Base-by-base conservation (phyloP, 2,888 invertebrate species). In the Pherbina coryleti region DNA sequence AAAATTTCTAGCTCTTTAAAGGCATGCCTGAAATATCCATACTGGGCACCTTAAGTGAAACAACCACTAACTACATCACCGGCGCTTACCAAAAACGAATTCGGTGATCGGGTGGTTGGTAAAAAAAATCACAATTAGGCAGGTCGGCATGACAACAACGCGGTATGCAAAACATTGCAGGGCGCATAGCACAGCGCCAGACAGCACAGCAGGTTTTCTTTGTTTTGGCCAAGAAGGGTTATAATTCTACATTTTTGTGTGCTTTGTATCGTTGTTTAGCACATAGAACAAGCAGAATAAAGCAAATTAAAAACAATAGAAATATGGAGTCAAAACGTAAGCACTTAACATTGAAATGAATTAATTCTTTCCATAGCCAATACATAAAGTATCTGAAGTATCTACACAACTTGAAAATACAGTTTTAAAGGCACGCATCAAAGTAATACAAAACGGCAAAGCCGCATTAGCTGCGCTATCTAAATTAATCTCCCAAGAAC, bases 81-180 rank as follows among this genome's bases (percentile, higher is more conserved):
- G 71, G 7, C 49, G 37, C n/a, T 19, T 4, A 17, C n/a, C 28
- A 11, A 69, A 1, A 44, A n/a, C 14, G 14, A 55, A 49, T 73
- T 62, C 9, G 28, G 69, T 69, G 28, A 9, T 28, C 25, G 69
- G 28, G 49, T 51, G 69, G 49, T 25, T 67, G 1, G 8, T 7
- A 37, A 44, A 44, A 49, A 60, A 73, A 73, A 73, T 73, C 62
- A 73, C 73, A 49, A 44, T 62, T 60, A 60, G 60, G 4, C 25
- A n/a, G 25, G 62, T 62, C 28, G 73, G 19, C 62, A 62, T 62
- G 60, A 49, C 28, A 14, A 49, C 73, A 25, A 49, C n/a, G 73
- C n/a, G 73, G 17, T 44, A 71, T 34, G 55, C 73, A 44, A 73
- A 57, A 62, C 73, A 73, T 60, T 28, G 7, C 73, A 53, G 37